Evolutionary conservation across 1,140 invertebrate genomes (phyloP), one percentile per base, ranked within the genome.

Genomic region (Marisa cornuarietis): DNA sequence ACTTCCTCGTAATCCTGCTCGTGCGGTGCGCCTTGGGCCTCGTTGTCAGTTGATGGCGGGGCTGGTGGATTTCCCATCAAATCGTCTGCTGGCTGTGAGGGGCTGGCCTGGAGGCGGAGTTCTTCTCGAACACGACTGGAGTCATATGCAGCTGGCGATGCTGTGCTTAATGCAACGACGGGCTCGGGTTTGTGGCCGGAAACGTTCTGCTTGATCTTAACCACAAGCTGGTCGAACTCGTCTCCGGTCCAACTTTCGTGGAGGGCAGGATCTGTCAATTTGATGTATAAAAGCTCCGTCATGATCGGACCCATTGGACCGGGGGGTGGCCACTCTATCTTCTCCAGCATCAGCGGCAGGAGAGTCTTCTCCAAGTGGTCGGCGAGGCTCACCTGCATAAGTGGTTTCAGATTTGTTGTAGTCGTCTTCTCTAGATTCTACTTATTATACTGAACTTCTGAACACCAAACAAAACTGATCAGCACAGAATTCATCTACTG

Each of bases 271-370:
- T 88, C 83, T 24, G 76, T 77, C 75, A 88, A 85, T 52, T 90
- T 83, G 14, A 90, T 86, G 71, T 85, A 89, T 0, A 88, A 65
- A 5, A 90, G 73, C 61, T 88, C 85, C 24, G 88, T 88, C 66
- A 90, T 84, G 24, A 86, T 82, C 88, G 88, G 85, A 31, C 88
- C 86, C 90, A 91, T 90, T 26, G 88, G 89, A n/a, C 90, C 90
- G 62, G 76, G 78, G 24, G 90, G 89, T 71, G 90, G 90, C 89
- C 89, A 91, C 18, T 82, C 73, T 72, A 84, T 85, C 51, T 85
- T 75, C 76, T 90, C 89, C 65, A 90, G 73, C 49, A 90, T 51
- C 18, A 91, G 62, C 4, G 90, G 90, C 58, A 91, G 81, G 20
- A 91, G 84, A 16, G 90, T 88, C 78, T 88, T 90, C 76, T 86